These are phyloP conservation scores for Ceramica pisi DNA, from an alignment of 2,888 invertebrate genomes.

Conservation along the genomic window DNA sequence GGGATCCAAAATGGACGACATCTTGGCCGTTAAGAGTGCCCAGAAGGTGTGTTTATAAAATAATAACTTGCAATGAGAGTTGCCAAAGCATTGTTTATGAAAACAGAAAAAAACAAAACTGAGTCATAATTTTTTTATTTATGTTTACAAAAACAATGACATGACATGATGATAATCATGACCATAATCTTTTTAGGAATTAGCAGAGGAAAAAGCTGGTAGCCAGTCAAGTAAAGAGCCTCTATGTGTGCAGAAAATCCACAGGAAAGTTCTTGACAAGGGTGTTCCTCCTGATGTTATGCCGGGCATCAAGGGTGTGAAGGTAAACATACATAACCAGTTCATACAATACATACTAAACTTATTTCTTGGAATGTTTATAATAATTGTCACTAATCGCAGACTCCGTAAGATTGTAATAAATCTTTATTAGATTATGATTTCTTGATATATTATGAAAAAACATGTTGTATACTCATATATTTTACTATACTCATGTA, in stretches of 20 bases:
- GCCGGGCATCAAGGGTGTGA: conserved; percentile 95
- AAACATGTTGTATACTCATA: too few relatives aligned
- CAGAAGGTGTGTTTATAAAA: conserved; percentile 88
- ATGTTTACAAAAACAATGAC: neutral
- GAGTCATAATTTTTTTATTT: neutral
- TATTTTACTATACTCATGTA: too few relatives aligned
- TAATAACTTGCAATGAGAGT: neutral
- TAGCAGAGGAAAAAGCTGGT: conserved; percentile 92
- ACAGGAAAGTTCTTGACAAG: conserved; percentile 96
- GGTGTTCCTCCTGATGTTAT: conserved; percentile 97
- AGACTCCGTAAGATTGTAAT: too few relatives aligned
- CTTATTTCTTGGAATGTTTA: neutral
- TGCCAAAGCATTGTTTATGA: neutral
- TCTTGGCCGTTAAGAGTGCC: conserved; percentile 95
- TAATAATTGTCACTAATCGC: conserved; percentile 17
- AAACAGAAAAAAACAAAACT: neutral
- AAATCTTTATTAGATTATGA: too few relatives aligned
- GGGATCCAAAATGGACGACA: conserved; percentile 96
- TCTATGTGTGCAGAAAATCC: conserved; percentile 94
- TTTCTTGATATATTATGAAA: too few relatives aligned
- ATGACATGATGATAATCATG: too few relatives aligned
- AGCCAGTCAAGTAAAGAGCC: conserved; percentile 92
- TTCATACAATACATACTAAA: neutral
- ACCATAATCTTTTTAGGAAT: conserved; percentile 83
- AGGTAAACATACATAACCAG: conserved; percentile 85